Percentiles rank a stretch among this genome's conserved stretches.
phyloP scores from a whole-genome alignment of 2,888 invertebrate species.

The Aquatica leii region DNA sequence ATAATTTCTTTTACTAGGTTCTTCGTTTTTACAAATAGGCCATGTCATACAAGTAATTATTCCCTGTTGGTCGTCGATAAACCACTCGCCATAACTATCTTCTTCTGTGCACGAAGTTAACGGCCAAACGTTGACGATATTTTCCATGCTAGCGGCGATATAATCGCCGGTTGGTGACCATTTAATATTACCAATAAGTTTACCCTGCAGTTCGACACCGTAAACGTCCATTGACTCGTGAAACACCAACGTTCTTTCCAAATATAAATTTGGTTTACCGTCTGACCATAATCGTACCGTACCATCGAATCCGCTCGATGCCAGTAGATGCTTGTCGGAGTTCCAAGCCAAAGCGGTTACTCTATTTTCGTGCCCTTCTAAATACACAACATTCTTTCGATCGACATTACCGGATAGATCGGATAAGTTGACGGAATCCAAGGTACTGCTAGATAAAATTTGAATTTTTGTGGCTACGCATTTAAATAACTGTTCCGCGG shows the following conservation, averaged over 20 bases:
- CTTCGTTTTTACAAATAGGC: conserved; percentile 56
- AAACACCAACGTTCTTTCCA: conserved; percentile 67
- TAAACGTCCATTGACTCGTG: conserved; percentile 61
- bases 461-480: conserved; percentile 59
- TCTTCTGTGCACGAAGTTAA: conserved; percentile 55
- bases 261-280: conserved; percentile 50
- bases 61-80: conserved; percentile 60
- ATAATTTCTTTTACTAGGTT: conserved; percentile 51
- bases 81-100: conserved; percentile 53
- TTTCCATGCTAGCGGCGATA: conserved; percentile 67
- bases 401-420: conserved; percentile 63
- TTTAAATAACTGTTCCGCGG: conserved; percentile 67
- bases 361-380: conserved; percentile 67
- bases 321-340: conserved; percentile 60
- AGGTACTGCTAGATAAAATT: conserved; percentile 53
- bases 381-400: conserved; percentile 49
- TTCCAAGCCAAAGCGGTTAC: conserved; percentile 62
- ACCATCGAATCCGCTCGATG: conserved; percentile 69
- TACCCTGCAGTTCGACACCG: conserved; percentile 64
- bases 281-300: conserved; percentile 68
- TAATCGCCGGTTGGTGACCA: conserved; percentile 66
- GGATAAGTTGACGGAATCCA: conserved; percentile 61
- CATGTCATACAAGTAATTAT: conserved; percentile 64
- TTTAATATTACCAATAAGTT: conserved; percentile 60
- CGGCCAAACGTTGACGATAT: conserved; percentile 67